These are phyloP conservation scores for Drosophila sp. DNA, from an alignment of 1,140 invertebrate species.

Conservation along the genomic window DNA sequence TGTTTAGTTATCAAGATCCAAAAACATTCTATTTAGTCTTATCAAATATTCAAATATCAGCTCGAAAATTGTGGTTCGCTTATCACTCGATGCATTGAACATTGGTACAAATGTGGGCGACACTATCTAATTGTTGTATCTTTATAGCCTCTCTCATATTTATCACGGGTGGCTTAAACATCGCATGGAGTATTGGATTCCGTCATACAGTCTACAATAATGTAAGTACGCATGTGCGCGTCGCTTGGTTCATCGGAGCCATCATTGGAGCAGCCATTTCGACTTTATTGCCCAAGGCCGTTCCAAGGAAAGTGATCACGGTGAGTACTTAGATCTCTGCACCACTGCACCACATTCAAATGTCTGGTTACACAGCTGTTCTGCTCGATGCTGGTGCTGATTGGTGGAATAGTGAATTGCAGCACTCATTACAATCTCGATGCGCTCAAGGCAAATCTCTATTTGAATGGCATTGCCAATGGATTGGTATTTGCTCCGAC, in stretches of 20 bases:
- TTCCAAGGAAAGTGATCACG: conserved; percentile 48
- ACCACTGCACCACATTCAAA: neutral
- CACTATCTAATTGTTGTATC: no score
- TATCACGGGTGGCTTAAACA: conserved; percentile 62
- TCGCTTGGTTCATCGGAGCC: conserved; percentile 68
- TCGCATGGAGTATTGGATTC: conserved; percentile 66
- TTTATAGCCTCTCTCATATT: conserved; percentile 59
- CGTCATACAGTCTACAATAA: neutral
- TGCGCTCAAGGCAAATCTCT: conserved; percentile 36
- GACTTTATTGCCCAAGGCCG: conserved; percentile 33
- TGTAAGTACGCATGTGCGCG: conserved; percentile 7
- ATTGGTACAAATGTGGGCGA: no score
- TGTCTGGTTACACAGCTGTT: conserved; percentile 25
- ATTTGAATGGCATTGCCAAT: conserved; percentile 66
- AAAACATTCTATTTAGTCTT: neutral
- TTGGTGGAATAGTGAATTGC: conserved; percentile 51
- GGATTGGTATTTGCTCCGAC: conserved; percentile 62
- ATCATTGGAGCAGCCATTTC: conserved; percentile 57
- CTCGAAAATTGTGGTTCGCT: no score
- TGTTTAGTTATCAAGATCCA: neutral
- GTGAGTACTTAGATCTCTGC: conserved; percentile 26
- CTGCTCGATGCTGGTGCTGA: conserved; percentile 27
- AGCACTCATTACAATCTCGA: conserved; percentile 3
- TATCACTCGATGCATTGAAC: no score
- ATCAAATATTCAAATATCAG: neutral